These are phyloP conservation scores for Hippoglossus hippoglossus DNA, from an alignment of 2,797 vertebrate genomes.

Conservation along the genomic window DNA sequence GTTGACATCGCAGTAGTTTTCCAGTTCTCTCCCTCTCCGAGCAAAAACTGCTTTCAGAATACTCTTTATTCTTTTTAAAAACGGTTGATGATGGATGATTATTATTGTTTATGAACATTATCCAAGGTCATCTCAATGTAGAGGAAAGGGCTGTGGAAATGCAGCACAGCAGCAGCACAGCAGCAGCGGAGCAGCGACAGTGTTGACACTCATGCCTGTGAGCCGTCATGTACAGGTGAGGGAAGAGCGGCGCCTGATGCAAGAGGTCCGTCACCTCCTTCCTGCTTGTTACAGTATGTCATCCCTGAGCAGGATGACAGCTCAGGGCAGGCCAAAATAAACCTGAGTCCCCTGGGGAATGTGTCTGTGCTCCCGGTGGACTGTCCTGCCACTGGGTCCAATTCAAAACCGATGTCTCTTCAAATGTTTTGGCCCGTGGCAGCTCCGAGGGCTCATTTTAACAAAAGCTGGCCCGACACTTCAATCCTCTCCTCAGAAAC, in stretches of 20 bases:
- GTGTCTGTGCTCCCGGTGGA: not conserved
- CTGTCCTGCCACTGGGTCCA: not conserved
- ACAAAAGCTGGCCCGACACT: conserved; percentile 18
- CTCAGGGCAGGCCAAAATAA: not conserved
- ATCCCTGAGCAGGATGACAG: not conserved
- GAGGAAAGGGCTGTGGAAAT: too few species aligned
- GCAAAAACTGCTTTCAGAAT: too few species aligned
- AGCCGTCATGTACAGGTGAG: too few species aligned
- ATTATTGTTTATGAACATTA: too few species aligned
- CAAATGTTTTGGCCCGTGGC: conserved; percentile 23
- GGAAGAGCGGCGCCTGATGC: not conserved
- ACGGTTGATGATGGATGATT: too few species aligned
- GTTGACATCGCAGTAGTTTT: too few species aligned
- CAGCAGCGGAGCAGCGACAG: too few species aligned
- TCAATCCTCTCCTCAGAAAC: conserved; percentile 27
- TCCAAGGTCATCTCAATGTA: too few species aligned
- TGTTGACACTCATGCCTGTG: too few species aligned
- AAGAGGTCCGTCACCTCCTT: not conserved
- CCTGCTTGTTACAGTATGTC: not conserved
- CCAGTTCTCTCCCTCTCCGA: too few species aligned
- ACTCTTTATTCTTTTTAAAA: too few species aligned
- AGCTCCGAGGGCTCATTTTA: conserved; percentile 27
- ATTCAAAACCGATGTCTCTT: conserved; percentile 29
- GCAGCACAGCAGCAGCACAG: too few species aligned
- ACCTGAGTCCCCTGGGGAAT: not conserved